phyloP scores from a whole-genome alignment of 2,888 invertebrate genomes.

The Leptinotarsa juncta region DNA sequence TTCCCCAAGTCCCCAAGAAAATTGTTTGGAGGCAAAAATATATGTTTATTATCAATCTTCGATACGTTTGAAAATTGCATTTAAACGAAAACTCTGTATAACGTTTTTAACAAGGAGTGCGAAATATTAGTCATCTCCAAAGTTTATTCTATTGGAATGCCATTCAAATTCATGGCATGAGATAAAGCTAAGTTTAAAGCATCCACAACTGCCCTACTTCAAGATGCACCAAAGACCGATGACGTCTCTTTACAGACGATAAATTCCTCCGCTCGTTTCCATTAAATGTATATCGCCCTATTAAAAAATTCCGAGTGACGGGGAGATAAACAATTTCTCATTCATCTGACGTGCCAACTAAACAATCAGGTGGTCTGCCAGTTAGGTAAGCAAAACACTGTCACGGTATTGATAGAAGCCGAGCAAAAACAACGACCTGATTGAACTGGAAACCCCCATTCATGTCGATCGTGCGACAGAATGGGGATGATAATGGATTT shows the following conservation, averaged over 20 bases:
- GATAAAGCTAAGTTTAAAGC: not conserved
- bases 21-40: no score
- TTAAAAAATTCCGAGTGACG: not conserved
- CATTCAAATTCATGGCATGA: no score
- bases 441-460: constrained; percentile 1
- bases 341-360: not conserved
- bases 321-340: not conserved
- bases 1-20: no score
- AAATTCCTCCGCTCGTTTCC: not conserved
- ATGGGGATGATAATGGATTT: constrained; percentile 2
- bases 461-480: not conserved
- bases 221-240: not conserved
- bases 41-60: no score
- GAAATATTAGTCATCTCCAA: no score
- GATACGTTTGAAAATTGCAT: no score
- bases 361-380: constrained; percentile 7
- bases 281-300: not conserved
- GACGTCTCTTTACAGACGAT: not conserved
- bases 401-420: not conserved
- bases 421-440: constrained; percentile 1
- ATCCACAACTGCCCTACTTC: not conserved
- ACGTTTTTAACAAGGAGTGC: no score
- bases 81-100: no score
- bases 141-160: no score
- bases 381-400: constrained; percentile 1